phyloP scores from a whole-genome alignment of 2,113 vertebrate genomes.

The Zosterops borbonicus region DNA sequence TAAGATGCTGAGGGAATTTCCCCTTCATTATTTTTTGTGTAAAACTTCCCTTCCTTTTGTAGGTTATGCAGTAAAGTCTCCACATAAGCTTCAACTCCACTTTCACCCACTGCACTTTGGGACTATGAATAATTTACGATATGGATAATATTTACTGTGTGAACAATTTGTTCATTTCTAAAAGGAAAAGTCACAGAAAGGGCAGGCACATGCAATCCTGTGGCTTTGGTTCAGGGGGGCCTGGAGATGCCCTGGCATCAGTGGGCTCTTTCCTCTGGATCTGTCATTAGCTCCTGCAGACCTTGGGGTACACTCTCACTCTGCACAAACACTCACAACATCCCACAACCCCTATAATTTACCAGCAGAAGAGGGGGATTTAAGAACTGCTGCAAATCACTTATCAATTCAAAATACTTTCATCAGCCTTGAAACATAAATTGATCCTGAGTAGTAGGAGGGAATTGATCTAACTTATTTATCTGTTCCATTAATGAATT shows the following conservation, averaged over 20 bases:
- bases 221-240: neutral
- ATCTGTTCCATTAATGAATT: neutral
- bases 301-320: neutral
- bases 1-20: neutral
- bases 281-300: neutral
- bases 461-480: neutral
- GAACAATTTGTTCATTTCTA: neutral
- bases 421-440: neutral
- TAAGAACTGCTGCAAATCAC: neutral
- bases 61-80: neutral
- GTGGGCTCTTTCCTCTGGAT: neutral
- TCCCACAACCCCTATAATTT: neutral
- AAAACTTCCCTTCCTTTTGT: neutral
- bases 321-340: accelerated
- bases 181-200: neutral
- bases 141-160: neutral
- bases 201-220: neutral
- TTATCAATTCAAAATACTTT: neutral
- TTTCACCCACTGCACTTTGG: neutral
- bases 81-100: neutral
- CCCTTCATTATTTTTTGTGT: neutral
- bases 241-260: neutral
- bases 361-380: neutral
- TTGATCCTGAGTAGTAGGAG: neutral
- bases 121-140: neutral